phyloP scores from a whole-genome alignment of 53 echinoderm and acorn worm genomes.

The Actinopyga echinites region DNA sequence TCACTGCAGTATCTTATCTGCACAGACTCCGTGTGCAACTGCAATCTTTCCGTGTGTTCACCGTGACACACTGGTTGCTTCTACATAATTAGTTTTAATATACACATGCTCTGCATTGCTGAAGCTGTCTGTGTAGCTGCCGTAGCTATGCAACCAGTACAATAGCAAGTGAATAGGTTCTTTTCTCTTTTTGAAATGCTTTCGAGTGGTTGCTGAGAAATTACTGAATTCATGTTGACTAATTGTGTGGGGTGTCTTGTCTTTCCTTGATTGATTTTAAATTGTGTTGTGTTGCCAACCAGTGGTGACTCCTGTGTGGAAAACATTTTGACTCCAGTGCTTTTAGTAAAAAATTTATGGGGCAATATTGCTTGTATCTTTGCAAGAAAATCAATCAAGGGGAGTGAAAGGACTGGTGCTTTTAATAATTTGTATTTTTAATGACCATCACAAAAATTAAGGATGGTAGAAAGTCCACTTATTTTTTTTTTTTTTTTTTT shows the following conservation, averaged over 20 bases:
- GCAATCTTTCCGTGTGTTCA: too few relatives aligned
- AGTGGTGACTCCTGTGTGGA: background rate
- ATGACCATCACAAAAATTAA: too few relatives aligned
- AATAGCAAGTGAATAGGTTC: conserved; percentile 11
- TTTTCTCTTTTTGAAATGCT: background rate
- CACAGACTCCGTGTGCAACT: background rate
- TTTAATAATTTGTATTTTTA: too few relatives aligned
- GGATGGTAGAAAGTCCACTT: too few relatives aligned
- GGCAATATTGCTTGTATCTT: too few relatives aligned
- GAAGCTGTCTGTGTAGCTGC: background rate
- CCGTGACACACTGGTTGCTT: background rate
- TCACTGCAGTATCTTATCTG: background rate
- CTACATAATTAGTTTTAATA: conserved; percentile 43
- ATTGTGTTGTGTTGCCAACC: conserved; percentile 32
- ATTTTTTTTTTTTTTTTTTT: too few relatives aligned
- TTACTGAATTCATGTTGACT: background rate
- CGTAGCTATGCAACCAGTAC: conserved; percentile 39
- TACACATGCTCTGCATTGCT: background rate
- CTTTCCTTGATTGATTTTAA: conserved; percentile 23
- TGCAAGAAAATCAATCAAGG: too few relatives aligned
- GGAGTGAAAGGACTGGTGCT: too few relatives aligned
- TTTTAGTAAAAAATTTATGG: too few relatives aligned
- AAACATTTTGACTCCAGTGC: too few relatives aligned
- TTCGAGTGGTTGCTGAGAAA: background rate
- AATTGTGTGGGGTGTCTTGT: background rate